Percentiles rank a stretch among this genome's conserved stretches.
Conservation (phyloP, 2,888 invertebrate species). For the Rhagonycha fulva region DNA sequence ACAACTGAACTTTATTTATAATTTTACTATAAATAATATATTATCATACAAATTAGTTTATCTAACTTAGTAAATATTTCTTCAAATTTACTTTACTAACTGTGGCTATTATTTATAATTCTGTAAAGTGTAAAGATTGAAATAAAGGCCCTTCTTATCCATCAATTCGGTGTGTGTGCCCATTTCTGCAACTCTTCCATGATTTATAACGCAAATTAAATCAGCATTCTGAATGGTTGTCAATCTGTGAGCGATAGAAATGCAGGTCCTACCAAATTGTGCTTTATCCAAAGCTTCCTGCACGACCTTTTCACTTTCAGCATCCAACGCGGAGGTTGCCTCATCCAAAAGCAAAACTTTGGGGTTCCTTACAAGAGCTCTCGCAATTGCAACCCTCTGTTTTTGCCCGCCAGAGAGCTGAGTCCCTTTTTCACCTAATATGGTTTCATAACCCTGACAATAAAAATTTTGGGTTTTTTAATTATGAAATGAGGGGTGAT, state of each 20-base stretch:
- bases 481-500: too few species aligned
- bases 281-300: conserved; percentile 87
- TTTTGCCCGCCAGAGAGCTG: conserved; percentile 84
- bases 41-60: too few species aligned
- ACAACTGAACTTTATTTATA: too few species aligned
- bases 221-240: conserved; percentile 86
- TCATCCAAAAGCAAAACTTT: conserved; percentile 79
- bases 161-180: conserved; percentile 74
- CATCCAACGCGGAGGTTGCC: conserved; percentile 85
- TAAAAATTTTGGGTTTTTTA: too few species aligned
- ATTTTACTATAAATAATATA: too few species aligned
- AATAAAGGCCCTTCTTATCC: conserved; percentile 65
- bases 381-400: conserved; percentile 84
- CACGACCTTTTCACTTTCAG: conserved; percentile 86
- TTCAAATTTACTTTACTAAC: too few species aligned
- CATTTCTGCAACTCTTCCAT: conserved; percentile 69
- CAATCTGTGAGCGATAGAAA: conserved; percentile 89
- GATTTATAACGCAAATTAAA: conserved; percentile 71
- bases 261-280: conserved; percentile 79
- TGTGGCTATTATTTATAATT: too few species aligned
- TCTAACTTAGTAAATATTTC: too few species aligned
- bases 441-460: conserved; percentile 76
- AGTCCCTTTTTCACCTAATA: conserved; percentile 77
- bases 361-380: conserved; percentile 81
- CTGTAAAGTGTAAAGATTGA: conserved; percentile 59